These are phyloP conservation scores for Centropyge bicolor DNA, from an alignment of 2,797 vertebrate genomes.

Conservation along the genomic window DNA sequence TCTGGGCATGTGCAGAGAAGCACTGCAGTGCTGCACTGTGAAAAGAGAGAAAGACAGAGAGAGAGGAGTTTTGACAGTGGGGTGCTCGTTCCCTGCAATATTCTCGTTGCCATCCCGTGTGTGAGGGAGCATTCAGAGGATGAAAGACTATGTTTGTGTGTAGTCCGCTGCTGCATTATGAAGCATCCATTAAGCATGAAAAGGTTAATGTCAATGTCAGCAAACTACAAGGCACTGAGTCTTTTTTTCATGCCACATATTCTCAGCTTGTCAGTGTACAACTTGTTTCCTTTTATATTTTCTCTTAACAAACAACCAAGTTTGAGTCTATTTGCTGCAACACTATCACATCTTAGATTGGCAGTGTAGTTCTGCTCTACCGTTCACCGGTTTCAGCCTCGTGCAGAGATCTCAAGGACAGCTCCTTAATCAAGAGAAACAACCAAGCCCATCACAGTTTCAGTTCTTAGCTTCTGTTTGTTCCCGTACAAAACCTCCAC, in stretches of 20 bases:
- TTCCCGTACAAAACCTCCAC: slow-evolving; percentile 3
- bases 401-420: slow-evolving; percentile 17
- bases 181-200: slow-evolving; percentile 39
- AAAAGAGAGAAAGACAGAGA: slow-evolving; percentile 60
- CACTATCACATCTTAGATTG: neutral
- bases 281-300: slow-evolving; percentile 27
- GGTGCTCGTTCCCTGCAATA: slow-evolving; percentile 57
- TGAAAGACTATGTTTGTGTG: slow-evolving; percentile 33
- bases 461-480: slow-evolving; percentile 26
- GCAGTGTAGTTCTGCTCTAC: slow-evolving; percentile 11
- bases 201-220: slow-evolving; percentile 54
- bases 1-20: slow-evolving; percentile 83
- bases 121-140: slow-evolving; percentile 48
- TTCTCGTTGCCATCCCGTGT: slow-evolving; percentile 38
- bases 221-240: slow-evolving; percentile 25
- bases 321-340: neutral
- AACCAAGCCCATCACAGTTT: slow-evolving; percentile 19
- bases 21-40: slow-evolving; percentile 80
- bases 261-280: slow-evolving; percentile 2
- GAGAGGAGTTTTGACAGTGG: slow-evolving; percentile 64
- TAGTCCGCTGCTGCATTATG: slow-evolving; percentile 19
- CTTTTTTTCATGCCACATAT: slow-evolving; percentile 17
- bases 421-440: slow-evolving; percentile 43
- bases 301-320: slow-evolving; percentile 11
- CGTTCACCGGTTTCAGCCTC: slow-evolving; percentile 1